phyloP scores from a whole-genome alignment of 2,113 vertebrate species.

The Ivindomyrus marchei region DNA sequence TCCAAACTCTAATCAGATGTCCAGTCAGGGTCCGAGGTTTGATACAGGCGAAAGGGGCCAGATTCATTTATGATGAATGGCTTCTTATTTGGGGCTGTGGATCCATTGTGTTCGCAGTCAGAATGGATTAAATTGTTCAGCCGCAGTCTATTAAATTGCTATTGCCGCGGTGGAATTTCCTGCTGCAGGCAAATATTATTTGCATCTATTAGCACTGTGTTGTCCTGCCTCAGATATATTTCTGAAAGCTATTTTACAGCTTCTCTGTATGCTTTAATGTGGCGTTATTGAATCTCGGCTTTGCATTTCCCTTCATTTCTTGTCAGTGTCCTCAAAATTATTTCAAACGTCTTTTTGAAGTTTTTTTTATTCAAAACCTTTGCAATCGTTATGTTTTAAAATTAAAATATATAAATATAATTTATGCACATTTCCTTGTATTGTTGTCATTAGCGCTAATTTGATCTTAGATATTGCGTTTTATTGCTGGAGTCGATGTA shows the following conservation, averaged over 20 bases:
- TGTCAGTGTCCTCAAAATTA: neutral
- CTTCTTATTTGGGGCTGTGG: constrained; percentile 37
- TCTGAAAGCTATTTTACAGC: constrained; percentile 15
- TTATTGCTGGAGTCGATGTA: neutral
- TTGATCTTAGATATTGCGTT: neutral
- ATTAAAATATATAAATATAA: neutral
- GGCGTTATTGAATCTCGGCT: neutral
- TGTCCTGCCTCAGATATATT: neutral
- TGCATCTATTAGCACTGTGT: neutral
- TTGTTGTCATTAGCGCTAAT: neutral
- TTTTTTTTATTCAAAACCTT: neutral
- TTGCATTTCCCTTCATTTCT: neutral
- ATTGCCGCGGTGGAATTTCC: constrained; percentile 28
- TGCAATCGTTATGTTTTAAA: neutral
- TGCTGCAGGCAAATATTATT: constrained; percentile 17
- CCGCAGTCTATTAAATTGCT: constrained; percentile 26
- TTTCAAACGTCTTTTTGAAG: neutral
- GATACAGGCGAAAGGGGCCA: constrained; percentile 20
- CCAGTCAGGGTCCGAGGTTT: neutral
- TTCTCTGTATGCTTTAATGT: neutral
- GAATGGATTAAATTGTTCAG: constrained; percentile 35
- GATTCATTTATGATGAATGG: constrained; percentile 37
- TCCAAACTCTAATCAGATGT: constrained; percentile 19
- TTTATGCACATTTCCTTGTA: neutral
- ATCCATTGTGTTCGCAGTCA: constrained; percentile 22